These are phyloP conservation scores for Sipha flava DNA, from an alignment of 1,140 invertebrate species.

Conservation along the genomic window DNA sequence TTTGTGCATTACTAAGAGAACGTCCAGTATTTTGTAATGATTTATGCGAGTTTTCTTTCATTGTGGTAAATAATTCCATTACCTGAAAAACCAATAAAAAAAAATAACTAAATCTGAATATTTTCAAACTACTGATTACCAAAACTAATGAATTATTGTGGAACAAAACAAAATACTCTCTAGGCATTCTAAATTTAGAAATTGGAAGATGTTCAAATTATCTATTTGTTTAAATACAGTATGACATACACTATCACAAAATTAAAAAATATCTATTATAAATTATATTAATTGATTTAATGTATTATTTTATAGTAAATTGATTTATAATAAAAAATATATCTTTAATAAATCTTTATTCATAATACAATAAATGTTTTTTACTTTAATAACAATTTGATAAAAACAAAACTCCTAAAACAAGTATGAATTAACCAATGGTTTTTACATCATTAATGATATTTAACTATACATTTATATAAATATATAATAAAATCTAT, in stretches of 20 bases:
- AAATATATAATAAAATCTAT: not conserved
- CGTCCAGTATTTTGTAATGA: slow-evolving; percentile 41
- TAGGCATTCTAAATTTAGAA: slow-evolving; percentile 26
- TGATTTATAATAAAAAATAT: not conserved
- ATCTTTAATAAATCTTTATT: not conserved
- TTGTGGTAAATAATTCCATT: slow-evolving; percentile 57
- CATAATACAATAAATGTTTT: not conserved
- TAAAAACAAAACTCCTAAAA: not conserved
- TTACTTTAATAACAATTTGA: not conserved
- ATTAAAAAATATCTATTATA: not conserved
- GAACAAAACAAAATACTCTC: slow-evolving; percentile 30
- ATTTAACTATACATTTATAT: not conserved
- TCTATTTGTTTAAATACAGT: not conserved
- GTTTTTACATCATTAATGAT: not conserved
- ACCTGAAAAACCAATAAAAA: slow-evolving; percentile 48
- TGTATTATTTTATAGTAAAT: not conserved
- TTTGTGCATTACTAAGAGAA: slow-evolving; percentile 53
- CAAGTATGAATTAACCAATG: not conserved
- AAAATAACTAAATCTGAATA: not conserved
- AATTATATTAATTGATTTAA: not conserved
- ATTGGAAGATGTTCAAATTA: slow-evolving; percentile 20
- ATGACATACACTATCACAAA: not conserved
- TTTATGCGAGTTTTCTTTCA: slow-evolving; percentile 56
- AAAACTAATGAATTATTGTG: slow-evolving; percentile 25
- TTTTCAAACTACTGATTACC: not conserved